Evolutionary conservation across 2,888 invertebrate species (phyloP), one percentile per base, ranked within the genome.

Genomic region (Fragum fragum): DNA sequence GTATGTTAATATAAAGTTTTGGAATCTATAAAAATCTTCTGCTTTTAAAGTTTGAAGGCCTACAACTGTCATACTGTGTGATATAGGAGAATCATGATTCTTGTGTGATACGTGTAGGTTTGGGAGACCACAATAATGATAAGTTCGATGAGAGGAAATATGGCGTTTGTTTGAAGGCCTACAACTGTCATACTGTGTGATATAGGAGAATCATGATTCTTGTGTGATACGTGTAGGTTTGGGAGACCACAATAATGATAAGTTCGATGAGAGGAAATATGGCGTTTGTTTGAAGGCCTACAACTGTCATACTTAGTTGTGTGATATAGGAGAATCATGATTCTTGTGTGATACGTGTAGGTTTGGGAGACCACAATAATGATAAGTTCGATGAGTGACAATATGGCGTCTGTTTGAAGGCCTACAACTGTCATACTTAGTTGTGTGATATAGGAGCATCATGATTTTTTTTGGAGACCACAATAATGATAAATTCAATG

Each of bases 361-460:
- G 86, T 90, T 5, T 93, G 91, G 92, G 73, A 76, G 14, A 87
- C 87, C 52, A 87, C 89, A 2, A 21, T 91, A 3, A 55, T 83
- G 7, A 90, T 90, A 77, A 91, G 90, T 79, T 83, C 87, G 26
- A 77, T 87, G 32, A 92, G 92, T 68, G 92, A 89, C 0, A 79
- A 77, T 14, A 90, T 88, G 90, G 69, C 87, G 18, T 82, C 74
- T 7, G 73, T 91, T 9, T n/a, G n/a, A n/a, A n/a, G n/a, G n/a
- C 39, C 6, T 9, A 9, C 39, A 39, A 14, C 6, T 39, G 39
- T 6, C 39, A 9, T 39, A 14, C 14, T n/a, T n/a, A n/a, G n/a
- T n/a, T 39, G 39, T 39, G 39, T 39, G 14, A 39, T 39, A 9
- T 39, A 9, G 39, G 14, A 55, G 18, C 7, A 11, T 39, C 14